Conservation (phyloP, 2,113 vertebrate genomes). For the Oryctolagus cuniculus region mOryCun1.1 NC_091438.1:156114501-156115000, state of each 20-base stretch:
- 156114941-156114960: slow-evolving; percentile 52
- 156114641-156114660: background rate
- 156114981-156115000: slow-evolving; percentile 68
- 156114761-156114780: background rate
- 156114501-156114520: background rate
- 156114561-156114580: background rate
- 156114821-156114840: background rate
- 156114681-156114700: background rate
- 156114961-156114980: slow-evolving; percentile 66
- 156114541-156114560: background rate
- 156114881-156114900: slow-evolving; percentile 48
- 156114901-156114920: slow-evolving; percentile 59
- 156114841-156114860: background rate
- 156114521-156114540: background rate
- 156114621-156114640: background rate
- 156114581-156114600: background rate
- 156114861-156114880: slow-evolving; percentile 2
- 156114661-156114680: background rate
- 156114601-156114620: background rate
- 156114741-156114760: background rate
- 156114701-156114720: background rate
- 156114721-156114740: background rate
- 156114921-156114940: slow-evolving; percentile 75
- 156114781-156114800: background rate
- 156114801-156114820: background rate